phyloP scores from a whole-genome alignment of 2,113 vertebrate genomes.

The Salvelinus fontinalis region DNA sequence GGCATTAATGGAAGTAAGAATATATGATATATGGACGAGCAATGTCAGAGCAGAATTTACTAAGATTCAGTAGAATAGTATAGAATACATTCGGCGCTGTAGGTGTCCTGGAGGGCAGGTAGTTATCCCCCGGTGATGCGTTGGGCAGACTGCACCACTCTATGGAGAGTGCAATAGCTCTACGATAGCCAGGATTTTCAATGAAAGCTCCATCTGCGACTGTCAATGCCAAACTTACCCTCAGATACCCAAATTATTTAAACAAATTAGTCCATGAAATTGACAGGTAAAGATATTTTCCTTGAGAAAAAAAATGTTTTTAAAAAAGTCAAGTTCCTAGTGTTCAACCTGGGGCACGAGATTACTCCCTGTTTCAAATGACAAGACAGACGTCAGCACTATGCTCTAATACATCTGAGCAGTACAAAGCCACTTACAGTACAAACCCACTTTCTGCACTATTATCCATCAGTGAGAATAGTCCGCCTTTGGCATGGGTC shows the following conservation, averaged over 20 bases:
- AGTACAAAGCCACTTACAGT: not conserved
- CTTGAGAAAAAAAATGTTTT: not conserved
- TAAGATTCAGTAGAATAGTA: no score
- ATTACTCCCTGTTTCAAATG: not conserved
- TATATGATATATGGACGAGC: no score
- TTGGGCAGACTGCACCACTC: no score
- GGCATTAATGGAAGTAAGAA: no score
- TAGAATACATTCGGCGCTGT: no score
- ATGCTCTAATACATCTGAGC: not conserved
- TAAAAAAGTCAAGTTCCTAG: not conserved
- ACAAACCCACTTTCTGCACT: not conserved
- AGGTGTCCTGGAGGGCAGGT: no score
- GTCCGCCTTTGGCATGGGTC: not conserved
- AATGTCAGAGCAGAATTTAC: no score
- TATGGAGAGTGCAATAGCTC: not conserved
- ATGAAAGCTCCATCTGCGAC: not conserved
- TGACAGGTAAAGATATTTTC: not conserved
- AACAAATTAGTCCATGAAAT: not conserved
- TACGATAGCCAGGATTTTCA: no score
- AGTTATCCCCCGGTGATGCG: no score
- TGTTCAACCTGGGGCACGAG: not conserved
- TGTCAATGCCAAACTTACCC: no score
- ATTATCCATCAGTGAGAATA: not conserved
- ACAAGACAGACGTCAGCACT: not conserved
- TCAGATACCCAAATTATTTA: not conserved